These are phyloP conservation scores for Acrobasis repandana DNA, from an alignment of 2,888 invertebrate species.

Conservation along the genomic window DNA sequence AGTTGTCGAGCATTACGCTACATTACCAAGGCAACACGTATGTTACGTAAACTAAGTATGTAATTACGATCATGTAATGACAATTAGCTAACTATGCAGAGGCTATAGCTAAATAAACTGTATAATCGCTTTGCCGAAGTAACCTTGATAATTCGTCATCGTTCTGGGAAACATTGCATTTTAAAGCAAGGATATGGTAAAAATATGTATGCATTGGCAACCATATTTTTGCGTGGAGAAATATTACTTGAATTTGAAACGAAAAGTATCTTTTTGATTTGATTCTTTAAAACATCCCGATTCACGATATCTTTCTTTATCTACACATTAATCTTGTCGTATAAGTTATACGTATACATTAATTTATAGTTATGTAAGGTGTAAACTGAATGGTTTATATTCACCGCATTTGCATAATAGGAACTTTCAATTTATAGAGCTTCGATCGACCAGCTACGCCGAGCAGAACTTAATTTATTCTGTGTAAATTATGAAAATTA, in stretches of 20 bases:
- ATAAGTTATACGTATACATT: no score
- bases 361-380: background rate
- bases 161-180: conserved; percentile 12
- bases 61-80: conserved; percentile 30
- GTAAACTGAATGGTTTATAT: background rate
- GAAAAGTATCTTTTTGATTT: background rate
- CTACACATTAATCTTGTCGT: background rate
- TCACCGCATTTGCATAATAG: background rate
- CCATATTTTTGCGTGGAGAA: background rate
- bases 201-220: background rate
- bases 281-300: background rate
- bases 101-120: conserved; percentile 2
- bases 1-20: conserved; percentile 20
- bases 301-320: background rate
- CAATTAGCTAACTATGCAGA: background rate
- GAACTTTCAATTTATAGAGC: background rate
- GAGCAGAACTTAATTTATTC: conserved; percentile 16
- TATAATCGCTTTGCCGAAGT: background rate
- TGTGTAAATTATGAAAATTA: conserved; percentile 21
- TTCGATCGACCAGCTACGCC: conserved; percentile 5
- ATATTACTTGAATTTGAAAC: background rate
- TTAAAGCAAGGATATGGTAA: background rate
- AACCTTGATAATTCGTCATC: conserved; percentile 19
- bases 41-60: conserved; percentile 24
- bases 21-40: conserved; percentile 14